phyloP scores from a whole-genome alignment of 2,113 vertebrate species.

The Pteronura brasiliensis region DNA sequence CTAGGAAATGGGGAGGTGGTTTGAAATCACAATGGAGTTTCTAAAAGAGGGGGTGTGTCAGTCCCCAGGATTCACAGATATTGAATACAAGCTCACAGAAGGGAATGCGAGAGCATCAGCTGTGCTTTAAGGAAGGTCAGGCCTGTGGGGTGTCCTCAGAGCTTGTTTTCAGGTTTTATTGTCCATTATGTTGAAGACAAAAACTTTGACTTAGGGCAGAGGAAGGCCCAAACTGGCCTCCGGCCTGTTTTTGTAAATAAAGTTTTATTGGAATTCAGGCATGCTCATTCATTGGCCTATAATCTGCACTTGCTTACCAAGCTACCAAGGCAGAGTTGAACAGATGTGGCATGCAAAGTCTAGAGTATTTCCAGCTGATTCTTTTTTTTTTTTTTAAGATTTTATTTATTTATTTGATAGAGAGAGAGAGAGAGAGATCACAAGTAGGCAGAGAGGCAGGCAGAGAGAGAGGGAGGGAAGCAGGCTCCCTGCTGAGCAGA shows the following conservation, averaged over 20 bases:
- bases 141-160: accelerated
- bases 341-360: neutral
- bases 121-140: neutral
- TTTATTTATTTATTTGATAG: too few relatives aligned
- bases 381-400: too few relatives aligned
- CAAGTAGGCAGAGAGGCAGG: too few relatives aligned
- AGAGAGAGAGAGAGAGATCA: too few relatives aligned
- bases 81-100: neutral
- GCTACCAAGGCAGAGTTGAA: neutral
- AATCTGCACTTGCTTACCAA: neutral
- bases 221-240: neutral
- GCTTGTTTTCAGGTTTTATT: neutral
- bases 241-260: neutral
- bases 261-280: neutral
- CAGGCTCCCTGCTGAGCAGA: too few relatives aligned
- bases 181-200: neutral
- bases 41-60: neutral
- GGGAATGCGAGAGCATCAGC: neutral
- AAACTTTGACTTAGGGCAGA: neutral
- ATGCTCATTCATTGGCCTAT: accelerated
- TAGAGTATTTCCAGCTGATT: too few relatives aligned
- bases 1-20: neutral
- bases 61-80: neutral
- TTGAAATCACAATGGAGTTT: neutral
- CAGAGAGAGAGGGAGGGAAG: too few relatives aligned